A percentile compares a stretch with the other conserved stretches of the same genome.
These are phyloP conservation scores for Homalodisca vitripennis DNA, from an alignment of 1,140 invertebrate species.

Conservation along the genomic window DNA sequence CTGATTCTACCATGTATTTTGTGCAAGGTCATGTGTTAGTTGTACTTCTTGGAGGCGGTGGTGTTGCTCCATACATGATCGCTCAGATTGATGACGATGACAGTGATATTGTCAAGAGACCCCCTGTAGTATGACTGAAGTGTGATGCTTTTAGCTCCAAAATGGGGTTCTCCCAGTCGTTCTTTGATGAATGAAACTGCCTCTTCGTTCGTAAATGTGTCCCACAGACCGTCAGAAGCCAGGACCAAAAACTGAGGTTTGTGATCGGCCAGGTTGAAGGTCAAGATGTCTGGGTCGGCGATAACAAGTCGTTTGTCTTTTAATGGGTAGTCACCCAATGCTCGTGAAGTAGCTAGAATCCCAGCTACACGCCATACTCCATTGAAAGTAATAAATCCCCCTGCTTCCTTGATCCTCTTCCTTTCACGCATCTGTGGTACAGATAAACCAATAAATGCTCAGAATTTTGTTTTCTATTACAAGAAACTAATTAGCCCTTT, in stretches of 20 bases:
- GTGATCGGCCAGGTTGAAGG: conserved; percentile 84
- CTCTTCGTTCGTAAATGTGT: conserved; percentile 93
- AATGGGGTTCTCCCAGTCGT: conserved; percentile 78
- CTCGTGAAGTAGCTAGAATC: conserved; percentile 91
- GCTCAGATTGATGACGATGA: conserved; percentile 85
- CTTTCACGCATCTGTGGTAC: conserved; percentile 72
- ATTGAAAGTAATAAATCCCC: conserved; percentile 91
- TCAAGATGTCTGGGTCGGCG: conserved; percentile 92
- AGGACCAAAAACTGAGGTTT: conserved; percentile 87
- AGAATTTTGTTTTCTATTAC: no score
- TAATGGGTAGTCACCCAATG: conserved; percentile 91
- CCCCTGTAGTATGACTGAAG: conserved; percentile 89
- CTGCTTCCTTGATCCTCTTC: conserved; percentile 86
- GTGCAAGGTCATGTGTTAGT: no score
- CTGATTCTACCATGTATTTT: no score
- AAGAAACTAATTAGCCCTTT: no score
- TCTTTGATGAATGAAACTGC: conserved; percentile 82
- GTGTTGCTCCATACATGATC: conserved; percentile 51
- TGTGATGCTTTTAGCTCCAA: conserved; percentile 86
- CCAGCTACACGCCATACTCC: conserved; percentile 97
- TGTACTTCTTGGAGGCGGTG: conserved; percentile 1
- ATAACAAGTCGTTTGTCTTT: conserved; percentile 93
- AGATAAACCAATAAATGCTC: no score
- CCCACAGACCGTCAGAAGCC: conserved; percentile 95
- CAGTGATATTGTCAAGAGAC: conserved; percentile 94